Base-by-base conservation (phyloP, 2,888 invertebrate genomes). In the Urechis unicinctus region DNA sequence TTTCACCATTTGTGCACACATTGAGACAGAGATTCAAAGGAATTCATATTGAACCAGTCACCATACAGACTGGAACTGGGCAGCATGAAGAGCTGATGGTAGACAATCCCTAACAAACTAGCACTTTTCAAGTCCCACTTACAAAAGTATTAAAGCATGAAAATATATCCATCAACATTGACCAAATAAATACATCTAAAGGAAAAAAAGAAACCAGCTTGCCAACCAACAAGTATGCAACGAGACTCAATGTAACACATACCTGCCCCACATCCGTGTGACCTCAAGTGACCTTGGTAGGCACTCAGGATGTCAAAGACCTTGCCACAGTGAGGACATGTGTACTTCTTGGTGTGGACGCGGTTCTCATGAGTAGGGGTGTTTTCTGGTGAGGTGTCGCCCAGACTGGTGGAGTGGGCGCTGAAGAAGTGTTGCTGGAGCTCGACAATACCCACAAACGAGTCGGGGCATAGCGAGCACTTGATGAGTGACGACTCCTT, bases 231-330 rank as follows among this genome's bases (percentile, higher is more conserved):
- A n/a, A n/a, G n/a, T n/a, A n/a, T n/a, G n/a, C n/a, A n/a, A n/a
- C n/a, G n/a, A n/a, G n/a, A n/a, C n/a, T 49, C 13, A 6, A 52
- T 45, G 6, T 26, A 6, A 24, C 4, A 49, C 17, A 2, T 3
- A 21, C 9, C 13, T 52, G 48, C 59, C 69, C 71, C 71, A 59
- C 68, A 64, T 46, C 72, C 74, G 60, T 82, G 82, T 9, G 77
- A 73, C 54, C 79, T 77, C 72, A 78, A 73, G 61, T 82, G 82
- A 50, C 79, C 80, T 42, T 78, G 75, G 26, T 82, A 71, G 61
- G 81, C 80, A 65, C 78, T 80, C 57, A 79, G 73, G 50, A 72
- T 72, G 43, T 81, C 75, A 60, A 80, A 82, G 43, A 78, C 77
- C 59, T 78, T 77, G 24, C 75, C 72, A 65, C 82, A 82, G 45